phyloP scores from a whole-genome alignment of 2,797 vertebrate species.

The Anas flavirostris region DNA sequence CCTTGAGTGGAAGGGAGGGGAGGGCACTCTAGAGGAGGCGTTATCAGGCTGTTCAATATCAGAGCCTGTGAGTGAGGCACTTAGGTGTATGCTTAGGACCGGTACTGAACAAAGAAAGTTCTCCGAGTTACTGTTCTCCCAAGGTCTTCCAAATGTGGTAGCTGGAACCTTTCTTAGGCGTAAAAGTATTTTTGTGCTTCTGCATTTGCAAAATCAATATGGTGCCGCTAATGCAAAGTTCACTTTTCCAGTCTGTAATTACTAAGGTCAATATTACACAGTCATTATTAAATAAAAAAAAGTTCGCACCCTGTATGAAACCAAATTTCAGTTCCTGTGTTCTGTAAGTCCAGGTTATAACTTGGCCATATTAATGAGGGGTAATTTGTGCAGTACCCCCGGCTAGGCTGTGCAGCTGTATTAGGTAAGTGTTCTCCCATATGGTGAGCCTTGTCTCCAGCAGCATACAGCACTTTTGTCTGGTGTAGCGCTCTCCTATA shows the following conservation, averaged over 20 bases:
- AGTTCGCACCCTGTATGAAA: slow-evolving; percentile 14
- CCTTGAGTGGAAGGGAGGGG: neutral
- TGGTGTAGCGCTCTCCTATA: neutral
- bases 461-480: slow-evolving; percentile 11
- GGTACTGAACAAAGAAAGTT: slow-evolving; percentile 13
- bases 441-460: slow-evolving; percentile 14
- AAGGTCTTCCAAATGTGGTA: slow-evolving; percentile 16
- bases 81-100: neutral
- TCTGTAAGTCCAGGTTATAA: neutral
- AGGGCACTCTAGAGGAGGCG: neutral
- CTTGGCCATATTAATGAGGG: slow-evolving; percentile 5
- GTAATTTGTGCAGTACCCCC: neutral
- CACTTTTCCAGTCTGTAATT: slow-evolving; percentile 19
- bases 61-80: neutral
- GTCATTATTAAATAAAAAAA: slow-evolving; percentile 26
- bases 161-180: slow-evolving; percentile 20
- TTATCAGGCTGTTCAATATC: slow-evolving; percentile 18
- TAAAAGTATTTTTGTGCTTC: slow-evolving; percentile 55
- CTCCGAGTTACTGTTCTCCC: slow-evolving; percentile 16
- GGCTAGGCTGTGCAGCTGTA: neutral
- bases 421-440: slow-evolving; percentile 32
- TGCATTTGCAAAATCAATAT: slow-evolving; percentile 40
- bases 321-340: neutral
- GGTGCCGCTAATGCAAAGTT: neutral
- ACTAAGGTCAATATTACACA: slow-evolving; percentile 38